phyloP scores from a whole-genome alignment of 2,888 invertebrate genomes.

The Agonopterix alstromeriana region DNA sequence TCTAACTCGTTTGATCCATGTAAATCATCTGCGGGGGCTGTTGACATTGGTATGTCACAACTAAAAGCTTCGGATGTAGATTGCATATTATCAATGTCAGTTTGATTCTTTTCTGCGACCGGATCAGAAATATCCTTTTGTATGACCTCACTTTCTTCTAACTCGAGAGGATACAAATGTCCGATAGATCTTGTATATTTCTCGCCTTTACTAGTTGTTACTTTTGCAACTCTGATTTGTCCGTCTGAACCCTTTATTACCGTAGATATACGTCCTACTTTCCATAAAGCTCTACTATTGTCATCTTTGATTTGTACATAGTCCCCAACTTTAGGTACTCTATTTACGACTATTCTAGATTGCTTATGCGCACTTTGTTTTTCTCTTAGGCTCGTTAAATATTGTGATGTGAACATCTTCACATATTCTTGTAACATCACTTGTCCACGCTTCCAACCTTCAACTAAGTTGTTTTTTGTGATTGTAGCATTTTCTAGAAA shows the following conservation, averaged over 20 bases:
- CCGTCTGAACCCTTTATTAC: conserved; percentile 9
- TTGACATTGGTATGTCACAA: no score
- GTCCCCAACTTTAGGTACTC: conserved; percentile 6
- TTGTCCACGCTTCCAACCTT: conserved; percentile 11
- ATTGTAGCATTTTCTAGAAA: conserved; percentile 1
- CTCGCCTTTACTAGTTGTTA: background rate
- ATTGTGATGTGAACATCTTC: conserved; percentile 13
- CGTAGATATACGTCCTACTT: conserved; percentile 9
- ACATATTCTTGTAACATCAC: conserved; percentile 11
- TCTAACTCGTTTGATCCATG: no score
- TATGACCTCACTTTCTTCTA: background rate
- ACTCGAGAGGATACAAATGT: conserved; percentile 2
- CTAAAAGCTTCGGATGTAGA: no score
- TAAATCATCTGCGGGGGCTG: no score
- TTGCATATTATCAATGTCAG: no score
- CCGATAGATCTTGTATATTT: background rate
- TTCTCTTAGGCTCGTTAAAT: conserved; percentile 8
- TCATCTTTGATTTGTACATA: conserved; percentile 12
- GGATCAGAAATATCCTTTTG: no score
- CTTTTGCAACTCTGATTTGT: conserved; percentile 9
- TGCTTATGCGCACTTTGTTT: conserved; percentile 4
- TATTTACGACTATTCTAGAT: conserved; percentile 4
- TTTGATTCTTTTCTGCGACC: no score
- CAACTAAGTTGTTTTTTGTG: conserved; percentile 9
- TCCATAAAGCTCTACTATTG: conserved; percentile 10